Evolutionary conservation across 1,140 invertebrate species (phyloP).

Genomic region (Branchinecta lindahli): DNA sequence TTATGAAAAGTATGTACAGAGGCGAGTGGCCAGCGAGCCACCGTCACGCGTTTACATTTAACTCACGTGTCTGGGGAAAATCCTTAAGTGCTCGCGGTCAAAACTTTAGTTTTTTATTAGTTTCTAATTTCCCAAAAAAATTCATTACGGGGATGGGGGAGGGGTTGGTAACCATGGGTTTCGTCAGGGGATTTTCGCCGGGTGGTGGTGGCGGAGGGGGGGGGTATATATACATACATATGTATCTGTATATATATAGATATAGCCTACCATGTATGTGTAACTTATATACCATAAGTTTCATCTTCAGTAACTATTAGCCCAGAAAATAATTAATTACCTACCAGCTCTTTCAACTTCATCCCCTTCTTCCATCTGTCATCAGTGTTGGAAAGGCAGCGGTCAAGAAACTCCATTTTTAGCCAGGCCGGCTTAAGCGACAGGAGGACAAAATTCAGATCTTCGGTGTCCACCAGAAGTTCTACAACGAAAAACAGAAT

Average conservation of each 20-base stretch:
- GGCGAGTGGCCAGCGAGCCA: no score
- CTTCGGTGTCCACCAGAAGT: not conserved
- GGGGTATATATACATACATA: constrained; percentile 6
- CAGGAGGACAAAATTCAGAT: not conserved
- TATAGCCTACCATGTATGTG: not conserved
- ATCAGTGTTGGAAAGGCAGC: not conserved
- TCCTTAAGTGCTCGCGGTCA: no score
- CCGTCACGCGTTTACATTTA: no score
- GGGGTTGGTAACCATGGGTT: no score
- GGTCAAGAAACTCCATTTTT: not conserved
- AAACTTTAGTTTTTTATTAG: no score
- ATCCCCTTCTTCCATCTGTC: not conserved
- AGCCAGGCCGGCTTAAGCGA: not conserved
- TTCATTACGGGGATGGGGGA: no score
- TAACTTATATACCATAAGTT: not conserved
- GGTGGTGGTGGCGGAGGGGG: no score
- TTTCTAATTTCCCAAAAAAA: no score
- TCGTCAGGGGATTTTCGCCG: no score
- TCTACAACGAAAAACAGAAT: not conserved
- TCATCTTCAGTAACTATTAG: not conserved
- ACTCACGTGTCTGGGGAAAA: no score
- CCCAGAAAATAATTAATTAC: not conserved
- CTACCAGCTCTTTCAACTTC: not conserved
- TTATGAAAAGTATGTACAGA: no score
- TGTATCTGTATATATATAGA: constrained; percentile 3